Evolutionary conservation across 2,888 invertebrate genomes (phyloP).

Genomic region (Auanema freiburgensis): DNA sequence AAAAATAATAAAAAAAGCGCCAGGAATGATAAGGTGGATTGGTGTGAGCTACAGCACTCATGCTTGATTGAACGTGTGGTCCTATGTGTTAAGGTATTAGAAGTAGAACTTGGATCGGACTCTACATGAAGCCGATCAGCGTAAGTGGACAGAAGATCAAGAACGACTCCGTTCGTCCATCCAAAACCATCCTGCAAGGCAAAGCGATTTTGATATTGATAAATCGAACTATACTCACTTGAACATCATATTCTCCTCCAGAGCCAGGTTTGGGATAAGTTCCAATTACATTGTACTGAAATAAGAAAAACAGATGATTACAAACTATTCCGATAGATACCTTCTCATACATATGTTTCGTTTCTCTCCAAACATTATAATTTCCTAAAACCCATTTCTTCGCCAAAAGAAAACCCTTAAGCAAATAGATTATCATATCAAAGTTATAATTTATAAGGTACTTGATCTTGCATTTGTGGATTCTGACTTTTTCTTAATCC

Average conservation of each 20-base stretch:
- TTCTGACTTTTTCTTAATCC: slow-evolving; percentile 71
- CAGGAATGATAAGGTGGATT: no score
- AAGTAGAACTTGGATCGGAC: no score
- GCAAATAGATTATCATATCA: no score
- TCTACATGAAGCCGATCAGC: slow-evolving; percentile 40
- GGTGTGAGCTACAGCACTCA: no score
- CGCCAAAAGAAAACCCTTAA: slow-evolving; percentile 49
- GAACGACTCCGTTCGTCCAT: slow-evolving; percentile 61
- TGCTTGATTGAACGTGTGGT: no score
- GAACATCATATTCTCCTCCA: slow-evolving; percentile 58
- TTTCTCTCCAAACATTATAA: slow-evolving; percentile 44
- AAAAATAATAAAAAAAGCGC: no score
- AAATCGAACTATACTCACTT: slow-evolving; percentile 26
- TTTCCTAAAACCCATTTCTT: slow-evolving; percentile 55
- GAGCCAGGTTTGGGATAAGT: slow-evolving; percentile 49
- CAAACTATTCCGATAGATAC: slow-evolving; percentile 20
- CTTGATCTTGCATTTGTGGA: slow-evolving; percentile 51
- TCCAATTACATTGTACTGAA: slow-evolving; percentile 57
- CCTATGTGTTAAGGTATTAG: no score
- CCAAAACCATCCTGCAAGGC: slow-evolving; percentile 55
- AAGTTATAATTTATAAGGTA: no score
- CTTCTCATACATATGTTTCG: slow-evolving; percentile 56
- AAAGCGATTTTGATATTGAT: neutral
- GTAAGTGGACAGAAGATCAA: slow-evolving; percentile 56
- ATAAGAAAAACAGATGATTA: slow-evolving; percentile 12